phyloP scores from a whole-genome alignment of 2,888 invertebrate species.

The Heliconius hortense region DNA sequence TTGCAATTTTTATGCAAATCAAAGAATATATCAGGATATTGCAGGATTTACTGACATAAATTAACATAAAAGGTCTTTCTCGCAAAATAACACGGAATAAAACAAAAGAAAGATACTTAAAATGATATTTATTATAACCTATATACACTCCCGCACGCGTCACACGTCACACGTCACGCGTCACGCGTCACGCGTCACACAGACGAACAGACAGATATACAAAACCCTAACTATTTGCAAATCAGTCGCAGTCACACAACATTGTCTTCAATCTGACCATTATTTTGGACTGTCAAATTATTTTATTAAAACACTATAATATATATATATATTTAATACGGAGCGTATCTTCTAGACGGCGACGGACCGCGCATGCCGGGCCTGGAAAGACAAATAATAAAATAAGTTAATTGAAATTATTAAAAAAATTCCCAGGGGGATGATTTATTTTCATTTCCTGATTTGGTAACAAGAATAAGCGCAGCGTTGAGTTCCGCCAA shows the following conservation, averaged over 20 bases:
- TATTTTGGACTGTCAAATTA: slow-evolving; percentile 55
- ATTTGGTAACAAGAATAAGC: too few species aligned
- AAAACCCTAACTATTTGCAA: slow-evolving; percentile 48
- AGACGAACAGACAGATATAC: slow-evolving; percentile 54
- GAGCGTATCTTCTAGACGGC: slow-evolving; percentile 92
- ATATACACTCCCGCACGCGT: slow-evolving; percentile 63
- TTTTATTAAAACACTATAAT: slow-evolving; percentile 25
- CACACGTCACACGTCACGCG: not conserved
- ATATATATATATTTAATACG: slow-evolving; percentile 81
- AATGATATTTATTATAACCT: slow-evolving; percentile 71
- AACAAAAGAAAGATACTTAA: slow-evolving; percentile 57
- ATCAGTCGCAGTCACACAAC: slow-evolving; percentile 58
- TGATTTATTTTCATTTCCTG: too few species aligned
- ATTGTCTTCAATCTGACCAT: slow-evolving; percentile 57
- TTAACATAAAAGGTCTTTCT: too few species aligned
- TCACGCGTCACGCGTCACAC: slow-evolving; percentile 51
- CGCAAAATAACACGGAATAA: slow-evolving; percentile 21
- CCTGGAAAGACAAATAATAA: slow-evolving; percentile 59
- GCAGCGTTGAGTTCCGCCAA: too few species aligned
- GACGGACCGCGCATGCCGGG: slow-evolving; percentile 91
- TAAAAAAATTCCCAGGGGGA: not conserved
- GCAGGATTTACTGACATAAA: too few species aligned
- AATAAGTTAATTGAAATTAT: not conserved
- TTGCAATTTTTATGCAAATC: too few species aligned
- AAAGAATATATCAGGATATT: too few species aligned